Evolutionary conservation across 2,113 vertebrate species (phyloP).

Genomic region (Eidolon helvum): DNA sequence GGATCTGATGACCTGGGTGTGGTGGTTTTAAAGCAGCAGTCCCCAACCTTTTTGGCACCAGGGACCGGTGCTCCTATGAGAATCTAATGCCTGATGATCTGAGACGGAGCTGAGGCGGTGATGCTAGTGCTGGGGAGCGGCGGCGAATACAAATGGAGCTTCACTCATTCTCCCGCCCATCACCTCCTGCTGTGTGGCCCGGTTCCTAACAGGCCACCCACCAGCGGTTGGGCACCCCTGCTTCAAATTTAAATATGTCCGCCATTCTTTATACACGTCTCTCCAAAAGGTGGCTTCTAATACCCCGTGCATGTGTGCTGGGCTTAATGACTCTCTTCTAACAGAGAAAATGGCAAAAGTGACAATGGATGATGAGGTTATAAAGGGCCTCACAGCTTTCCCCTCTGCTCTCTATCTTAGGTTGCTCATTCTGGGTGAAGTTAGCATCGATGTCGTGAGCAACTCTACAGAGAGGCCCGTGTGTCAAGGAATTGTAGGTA

Average conservation of each 20-base stretch:
- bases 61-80: too few species aligned
- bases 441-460: neutral
- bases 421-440: neutral
- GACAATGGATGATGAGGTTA: neutral
- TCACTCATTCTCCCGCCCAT: too few species aligned
- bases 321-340: neutral
- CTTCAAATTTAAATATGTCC: too few species aligned
- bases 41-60: too few species aligned
- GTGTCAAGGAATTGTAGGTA: neutral
- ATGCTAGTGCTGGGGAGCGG: too few species aligned
- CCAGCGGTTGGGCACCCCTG: too few species aligned
- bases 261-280: neutral
- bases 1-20: neutral
- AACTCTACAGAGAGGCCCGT: neutral
- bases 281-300: neutral
- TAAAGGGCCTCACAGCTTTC: neutral
- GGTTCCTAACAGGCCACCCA: too few species aligned
- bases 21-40: neutral
- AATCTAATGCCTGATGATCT: too few species aligned
- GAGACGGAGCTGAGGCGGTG: too few species aligned
- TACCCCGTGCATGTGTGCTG: neutral
- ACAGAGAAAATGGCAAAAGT: neutral
- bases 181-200: too few species aligned
- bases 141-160: too few species aligned
- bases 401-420: neutral